Conservation (phyloP, 2,113 vertebrate genomes). For the Campylomormyrus numenius region DNA sequence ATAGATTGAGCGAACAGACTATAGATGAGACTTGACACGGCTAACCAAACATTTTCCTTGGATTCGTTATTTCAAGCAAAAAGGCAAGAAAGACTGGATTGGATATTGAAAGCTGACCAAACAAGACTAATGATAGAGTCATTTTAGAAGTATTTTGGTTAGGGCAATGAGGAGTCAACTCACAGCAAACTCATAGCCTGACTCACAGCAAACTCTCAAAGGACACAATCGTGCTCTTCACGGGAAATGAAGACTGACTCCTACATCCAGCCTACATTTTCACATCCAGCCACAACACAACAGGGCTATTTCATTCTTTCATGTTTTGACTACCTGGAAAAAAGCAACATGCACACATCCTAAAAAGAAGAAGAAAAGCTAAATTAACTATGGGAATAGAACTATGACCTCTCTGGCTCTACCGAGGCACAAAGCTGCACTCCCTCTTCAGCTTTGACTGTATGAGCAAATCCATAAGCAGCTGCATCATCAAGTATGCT, state of each 20-base stretch:
- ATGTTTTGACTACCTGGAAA: neutral
- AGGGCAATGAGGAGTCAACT: neutral
- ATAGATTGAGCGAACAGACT: neutral
- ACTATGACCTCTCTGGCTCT: neutral
- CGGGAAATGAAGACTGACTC: neutral
- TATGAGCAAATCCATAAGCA: neutral
- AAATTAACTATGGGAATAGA: neutral
- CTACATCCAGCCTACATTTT: neutral
- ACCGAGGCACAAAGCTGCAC: neutral
- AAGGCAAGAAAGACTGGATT: neutral
- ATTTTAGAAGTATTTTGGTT: neutral
- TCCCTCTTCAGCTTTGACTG: neutral
- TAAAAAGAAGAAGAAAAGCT: neutral
- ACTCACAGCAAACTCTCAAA: neutral
- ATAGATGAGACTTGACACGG: neutral
- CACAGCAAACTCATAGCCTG: neutral
- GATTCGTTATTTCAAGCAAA: neutral
- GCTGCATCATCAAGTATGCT: neutral
- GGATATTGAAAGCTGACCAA: neutral
- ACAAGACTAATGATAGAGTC: neutral
- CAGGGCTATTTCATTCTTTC: constrained; percentile 42
- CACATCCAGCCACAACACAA: neutral
- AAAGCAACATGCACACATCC: neutral
- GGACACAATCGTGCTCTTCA: neutral
- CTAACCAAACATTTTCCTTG: neutral